phyloP scores from a whole-genome alignment of 2,797 vertebrate genomes.

The Notamacropus eugenii region DNA sequence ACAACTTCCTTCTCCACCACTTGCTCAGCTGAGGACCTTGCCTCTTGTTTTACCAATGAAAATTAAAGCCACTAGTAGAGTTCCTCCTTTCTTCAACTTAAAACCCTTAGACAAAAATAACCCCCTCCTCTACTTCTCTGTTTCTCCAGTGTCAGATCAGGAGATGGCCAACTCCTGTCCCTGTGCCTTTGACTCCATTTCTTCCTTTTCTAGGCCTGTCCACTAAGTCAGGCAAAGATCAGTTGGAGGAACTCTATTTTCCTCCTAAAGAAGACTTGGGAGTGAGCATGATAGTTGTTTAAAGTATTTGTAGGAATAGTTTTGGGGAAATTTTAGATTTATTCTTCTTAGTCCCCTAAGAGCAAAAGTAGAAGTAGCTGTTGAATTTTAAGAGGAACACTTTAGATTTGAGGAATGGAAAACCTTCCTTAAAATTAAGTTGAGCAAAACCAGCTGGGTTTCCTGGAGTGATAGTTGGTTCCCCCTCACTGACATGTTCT shows the following conservation, averaged over 20 bases:
- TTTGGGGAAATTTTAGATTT: background rate
- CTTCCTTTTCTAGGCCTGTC: background rate
- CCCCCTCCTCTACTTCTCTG: background rate
- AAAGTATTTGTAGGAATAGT: background rate
- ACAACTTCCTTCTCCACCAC: background rate
- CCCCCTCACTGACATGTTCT: background rate
- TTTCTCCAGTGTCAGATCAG: background rate
- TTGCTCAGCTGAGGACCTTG: background rate
- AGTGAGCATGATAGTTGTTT: background rate
- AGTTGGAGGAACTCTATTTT: background rate
- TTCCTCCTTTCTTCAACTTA: background rate
- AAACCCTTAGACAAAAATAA: background rate
- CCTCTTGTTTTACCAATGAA: background rate
- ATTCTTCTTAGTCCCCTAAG: background rate
- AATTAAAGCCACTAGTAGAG: background rate
- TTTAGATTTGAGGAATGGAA: background rate
- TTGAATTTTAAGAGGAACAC: background rate
- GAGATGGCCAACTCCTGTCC: background rate
- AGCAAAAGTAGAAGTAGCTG: background rate
- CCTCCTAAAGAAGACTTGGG: background rate
- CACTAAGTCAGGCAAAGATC: background rate
- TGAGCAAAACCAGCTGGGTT: background rate
- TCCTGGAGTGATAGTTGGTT: background rate
- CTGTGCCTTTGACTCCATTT: background rate
- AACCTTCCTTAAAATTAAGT: background rate